Conservation (phyloP, 2,113 vertebrate genomes). For the Hystrix cristata region DNA sequence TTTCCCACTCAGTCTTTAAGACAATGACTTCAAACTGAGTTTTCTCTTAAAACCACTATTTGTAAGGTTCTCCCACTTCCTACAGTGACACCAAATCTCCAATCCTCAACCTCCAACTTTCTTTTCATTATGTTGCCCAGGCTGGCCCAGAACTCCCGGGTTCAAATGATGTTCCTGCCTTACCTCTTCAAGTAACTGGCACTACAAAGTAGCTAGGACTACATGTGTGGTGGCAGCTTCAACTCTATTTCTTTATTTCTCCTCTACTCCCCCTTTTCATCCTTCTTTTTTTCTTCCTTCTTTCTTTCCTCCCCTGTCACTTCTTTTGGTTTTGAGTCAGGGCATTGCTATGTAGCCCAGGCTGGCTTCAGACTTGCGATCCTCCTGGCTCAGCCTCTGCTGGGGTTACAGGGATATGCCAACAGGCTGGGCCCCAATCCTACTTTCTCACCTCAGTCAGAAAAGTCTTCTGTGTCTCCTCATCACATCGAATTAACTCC, state of each 20-base stretch:
- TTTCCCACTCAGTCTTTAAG: neutral
- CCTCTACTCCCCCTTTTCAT: neutral
- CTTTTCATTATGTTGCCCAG: neutral
- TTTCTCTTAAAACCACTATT: slow-evolving; percentile 26
- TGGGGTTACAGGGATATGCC: neutral
- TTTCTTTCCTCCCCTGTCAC: neutral
- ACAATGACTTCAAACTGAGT: neutral
- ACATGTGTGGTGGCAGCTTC: neutral
- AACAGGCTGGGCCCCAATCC: neutral
- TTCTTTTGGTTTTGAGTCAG: neutral
- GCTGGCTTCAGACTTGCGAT: neutral
- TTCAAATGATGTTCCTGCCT: neutral
- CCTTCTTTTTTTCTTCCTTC: neutral
- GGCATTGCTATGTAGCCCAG: neutral
- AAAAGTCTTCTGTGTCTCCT: slow-evolving; percentile 98
- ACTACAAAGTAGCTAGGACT: neutral
- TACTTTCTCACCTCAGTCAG: slow-evolving; percentile 93
- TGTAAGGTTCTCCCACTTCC: neutral
- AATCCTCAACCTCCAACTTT: neutral
- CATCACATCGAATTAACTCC: slow-evolving; percentile 97
- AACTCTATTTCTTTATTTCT: neutral
- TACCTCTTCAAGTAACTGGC: neutral
- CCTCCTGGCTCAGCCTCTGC: neutral
- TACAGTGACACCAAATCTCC: neutral
- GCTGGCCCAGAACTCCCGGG: neutral